Evolutionary conservation across 2,888 invertebrate species (phyloP).

Genomic region (Girardia tigrina): DNA sequence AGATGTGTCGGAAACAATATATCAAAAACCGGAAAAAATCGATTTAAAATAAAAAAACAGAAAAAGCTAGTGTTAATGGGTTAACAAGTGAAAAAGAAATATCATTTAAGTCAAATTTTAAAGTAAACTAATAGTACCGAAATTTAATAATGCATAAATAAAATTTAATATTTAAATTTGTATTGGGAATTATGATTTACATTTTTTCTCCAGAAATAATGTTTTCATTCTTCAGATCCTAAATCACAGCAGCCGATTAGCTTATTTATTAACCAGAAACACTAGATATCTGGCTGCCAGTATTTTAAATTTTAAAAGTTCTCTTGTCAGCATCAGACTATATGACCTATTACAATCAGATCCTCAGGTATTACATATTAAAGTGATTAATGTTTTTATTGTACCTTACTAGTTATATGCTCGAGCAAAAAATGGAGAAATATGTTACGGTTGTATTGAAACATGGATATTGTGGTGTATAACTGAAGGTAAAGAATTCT

Average conservation of each 20-base stretch:
- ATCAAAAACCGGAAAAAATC: no score
- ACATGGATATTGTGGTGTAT: conserved; percentile 80
- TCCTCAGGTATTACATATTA: background rate
- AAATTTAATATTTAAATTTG: no score
- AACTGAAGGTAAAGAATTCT: conserved; percentile 57
- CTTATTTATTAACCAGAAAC: background rate
- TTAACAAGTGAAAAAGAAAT: no score
- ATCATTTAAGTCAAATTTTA: no score
- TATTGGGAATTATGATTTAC: no score
- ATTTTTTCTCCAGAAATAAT: no score
- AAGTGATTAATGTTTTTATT: background rate
- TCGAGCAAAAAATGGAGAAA: conserved; percentile 20
- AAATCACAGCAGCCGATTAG: background rate
- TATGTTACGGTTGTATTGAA: conserved; percentile 63
- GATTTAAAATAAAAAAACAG: no score
- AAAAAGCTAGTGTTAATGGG: no score
- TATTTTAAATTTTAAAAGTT: conserved; percentile 13
- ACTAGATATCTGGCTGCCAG: background rate
- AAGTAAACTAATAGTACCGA: no score
- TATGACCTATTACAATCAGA: background rate
- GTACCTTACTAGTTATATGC: background rate
- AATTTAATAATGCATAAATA: no score
- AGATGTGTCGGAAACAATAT: no score
- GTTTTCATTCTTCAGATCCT: background rate
- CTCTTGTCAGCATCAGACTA: background rate